Base-by-base conservation (phyloP, 92 coral and sea anemone species). In the Parazoanthus swiftii region DNA sequence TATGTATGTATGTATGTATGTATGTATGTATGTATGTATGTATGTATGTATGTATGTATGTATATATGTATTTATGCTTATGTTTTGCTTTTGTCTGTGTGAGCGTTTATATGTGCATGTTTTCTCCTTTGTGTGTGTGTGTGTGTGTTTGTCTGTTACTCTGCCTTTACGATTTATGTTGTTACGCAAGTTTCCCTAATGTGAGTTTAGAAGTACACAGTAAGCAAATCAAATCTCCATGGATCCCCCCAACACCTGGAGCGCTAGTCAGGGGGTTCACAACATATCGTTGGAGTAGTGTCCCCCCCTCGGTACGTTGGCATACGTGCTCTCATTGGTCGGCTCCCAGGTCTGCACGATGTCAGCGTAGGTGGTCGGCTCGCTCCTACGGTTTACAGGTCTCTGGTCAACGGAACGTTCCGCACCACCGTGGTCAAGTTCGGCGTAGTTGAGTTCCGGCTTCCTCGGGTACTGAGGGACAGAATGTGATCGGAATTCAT, bases 281-380 rank as follows among this genome's bases (percentile, higher is more conserved):
- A 84, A 26, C 87, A 84, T 84, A 8, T 84, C 87, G 68, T 36
- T 84, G 51, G 87, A 71, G 74, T 33, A 29, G 21, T 29, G 67
- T 13, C 87, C 87, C n/a, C 65, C 39, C 14, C 79, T 23, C 9
- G 77, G 46, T 39, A 84, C 79, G 50, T 84, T 84, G 20, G 87
- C 63, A 51, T 84, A 71, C 42, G 87, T 71, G 23, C 3, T 51
- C 36, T 84, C 79, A 50, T 51, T 51, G 63, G 78, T 70, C 66
- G 87, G 87, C 25, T 84, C 87, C 87, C 87, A 84, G 67, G 87
- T 84, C 79, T 84, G 79, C 8, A 84, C 87, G 43, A 84, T 84
- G 65, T 84, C 87, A 10, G 87, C 87, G 87, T 84, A 84, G 26
- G 79, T 71, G 59, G 87, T 84, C 5, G 87, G 87, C 68, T 84